Base-by-base conservation (phyloP, 2,888 invertebrate genomes). In the Ernsta delagoae region DNA sequence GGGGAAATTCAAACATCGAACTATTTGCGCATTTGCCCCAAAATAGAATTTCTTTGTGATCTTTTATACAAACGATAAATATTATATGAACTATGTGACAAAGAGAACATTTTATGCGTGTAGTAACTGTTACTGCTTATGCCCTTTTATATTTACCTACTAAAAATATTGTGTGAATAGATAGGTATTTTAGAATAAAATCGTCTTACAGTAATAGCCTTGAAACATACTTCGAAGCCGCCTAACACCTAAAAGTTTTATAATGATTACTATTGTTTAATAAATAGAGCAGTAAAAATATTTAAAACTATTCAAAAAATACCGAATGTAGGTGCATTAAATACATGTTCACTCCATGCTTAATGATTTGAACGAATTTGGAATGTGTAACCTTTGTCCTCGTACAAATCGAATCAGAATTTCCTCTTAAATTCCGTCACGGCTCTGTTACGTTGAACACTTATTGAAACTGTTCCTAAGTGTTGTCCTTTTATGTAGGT, bases 401-500 rank as follows among this genome's bases (percentile, higher is more conserved):
- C 59, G 62, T 66, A 71, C 71, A 71, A 74, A 70, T 70, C 65
- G 69, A 70, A 70, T 71, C 66, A 70, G 70, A 69, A 67, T 72
- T 68, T 65, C 65, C 70, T 70, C 72, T 72, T 31, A 73, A 70
- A 73, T 74, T 73, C 72, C 74, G 74, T 73, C 78, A 79, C 83
- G 81, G 79, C 79, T 81, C 78, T 82, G 86, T 86, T 82, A 86
- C 83, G 78, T 81, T 80, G 82, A 86, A 90, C 88, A 89, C 90
- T 92, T 90, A 93, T 93, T 91, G 92, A 91, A 90, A 90, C 86
- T 87, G 90, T 87, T 87, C 90, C 89, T 89, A 90, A 92, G 89
- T 90, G 91, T 90, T 91, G 92, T 91, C 90, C 90, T 91, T 92
- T 93, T 92, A 92, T 90, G 87, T 88, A 89, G 90, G 89, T 90